Conservation (phyloP, 2,113 vertebrate genomes). For the Cariama cristata region DNA sequence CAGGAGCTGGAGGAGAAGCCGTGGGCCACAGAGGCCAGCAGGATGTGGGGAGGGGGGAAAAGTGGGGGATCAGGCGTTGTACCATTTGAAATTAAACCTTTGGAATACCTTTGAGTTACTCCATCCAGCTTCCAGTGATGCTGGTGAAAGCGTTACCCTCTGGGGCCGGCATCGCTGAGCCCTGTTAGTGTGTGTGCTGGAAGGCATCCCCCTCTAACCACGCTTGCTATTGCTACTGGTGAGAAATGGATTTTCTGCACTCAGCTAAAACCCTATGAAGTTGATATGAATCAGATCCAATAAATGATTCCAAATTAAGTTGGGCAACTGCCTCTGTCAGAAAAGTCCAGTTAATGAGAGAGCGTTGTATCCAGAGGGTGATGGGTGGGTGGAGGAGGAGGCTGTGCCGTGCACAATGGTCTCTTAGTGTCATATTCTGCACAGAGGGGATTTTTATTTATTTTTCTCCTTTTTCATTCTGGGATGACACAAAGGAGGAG, state of each 20-base stretch:
- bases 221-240: background rate
- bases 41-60: background rate
- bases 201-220: background rate
- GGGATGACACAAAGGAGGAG: constrained; percentile 39
- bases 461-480: constrained; percentile 22
- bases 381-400: background rate
- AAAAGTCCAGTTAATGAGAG: constrained; percentile 39
- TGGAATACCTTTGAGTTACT: background rate
- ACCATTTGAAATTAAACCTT: background rate
- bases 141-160: background rate
- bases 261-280: background rate
- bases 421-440: constrained; percentile 22
- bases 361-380: background rate
- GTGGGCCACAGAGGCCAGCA: background rate
- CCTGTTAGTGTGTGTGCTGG: background rate
- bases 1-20: background rate
- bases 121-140: background rate
- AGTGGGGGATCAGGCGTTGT: no score
- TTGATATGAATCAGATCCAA: constrained; percentile 12
- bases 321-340: background rate
- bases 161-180: background rate
- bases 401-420: background rate
- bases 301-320: constrained; percentile 52
- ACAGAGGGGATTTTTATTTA: constrained; percentile 35
- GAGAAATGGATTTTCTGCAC: constrained; percentile 1